phyloP scores from a whole-genome alignment of 2,888 invertebrate species.

The Dioctria linearis region DNA sequence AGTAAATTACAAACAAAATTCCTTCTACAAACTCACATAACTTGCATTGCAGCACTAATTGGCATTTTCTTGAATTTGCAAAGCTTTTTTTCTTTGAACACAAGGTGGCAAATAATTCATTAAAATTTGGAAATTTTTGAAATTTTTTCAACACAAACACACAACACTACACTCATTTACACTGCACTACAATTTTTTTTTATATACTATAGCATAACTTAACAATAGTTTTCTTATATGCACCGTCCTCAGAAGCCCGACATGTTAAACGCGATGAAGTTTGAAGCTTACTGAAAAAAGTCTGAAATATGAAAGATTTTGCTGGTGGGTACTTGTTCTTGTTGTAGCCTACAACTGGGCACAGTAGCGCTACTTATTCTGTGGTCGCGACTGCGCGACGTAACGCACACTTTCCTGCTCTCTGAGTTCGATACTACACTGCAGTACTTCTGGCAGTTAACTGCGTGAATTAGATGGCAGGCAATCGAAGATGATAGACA shows the following conservation, averaged over 20 bases:
- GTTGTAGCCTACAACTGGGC: too few relatives aligned
- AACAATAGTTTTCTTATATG: not conserved
- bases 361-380: too few relatives aligned
- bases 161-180: slow-evolving; percentile 21
- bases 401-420: too few relatives aligned
- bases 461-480: too few relatives aligned
- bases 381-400: too few relatives aligned
- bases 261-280: slow-evolving; percentile 39
- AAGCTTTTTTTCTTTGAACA: slow-evolving; percentile 34
- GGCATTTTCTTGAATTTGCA: slow-evolving; percentile 32
- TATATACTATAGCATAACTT: too few relatives aligned
- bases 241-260: not conserved
- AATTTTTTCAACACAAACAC: slow-evolving; percentile 41
- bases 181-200: slow-evolving; percentile 21
- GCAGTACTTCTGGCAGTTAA: too few relatives aligned
- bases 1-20: not conserved
- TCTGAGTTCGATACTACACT: too few relatives aligned
- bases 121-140: slow-evolving; percentile 23
- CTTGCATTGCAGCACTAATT: slow-evolving; percentile 11
- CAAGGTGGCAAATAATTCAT: slow-evolving; percentile 49
- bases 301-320: too few relatives aligned
- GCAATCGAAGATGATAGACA: too few relatives aligned
- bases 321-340: too few relatives aligned
- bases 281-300: slow-evolving; percentile 32
- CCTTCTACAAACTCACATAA: not conserved